Base-by-base conservation (phyloP, 2,888 invertebrate species). In the Drosophila paucipuncta region DNA sequence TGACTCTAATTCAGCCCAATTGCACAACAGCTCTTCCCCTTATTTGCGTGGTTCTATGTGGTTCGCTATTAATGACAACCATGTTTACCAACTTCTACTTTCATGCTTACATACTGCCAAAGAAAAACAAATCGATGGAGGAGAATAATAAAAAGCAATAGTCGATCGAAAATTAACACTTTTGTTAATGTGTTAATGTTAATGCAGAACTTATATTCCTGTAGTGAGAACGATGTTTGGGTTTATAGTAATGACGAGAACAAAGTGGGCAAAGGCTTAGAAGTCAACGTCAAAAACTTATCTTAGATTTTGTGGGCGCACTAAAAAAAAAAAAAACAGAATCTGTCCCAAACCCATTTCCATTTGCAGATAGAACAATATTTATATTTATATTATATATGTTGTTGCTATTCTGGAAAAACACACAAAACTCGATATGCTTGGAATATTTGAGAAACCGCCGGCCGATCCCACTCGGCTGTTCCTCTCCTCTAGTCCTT, bases 51-150 rank as follows among this genome's bases (percentile, higher is more conserved):
- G 41, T 65, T 9, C 30, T 77, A 30, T 35, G 52, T 43, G 41
- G 4, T 22, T 2, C 87, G 1, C 7, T 41, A 3, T 7, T 60
- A 6, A 74, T 82, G 87, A 50, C 77, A 3, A 31, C 60, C 6
- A 65, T 82, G 87, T 83, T 83, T n/a, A 7, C 33, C 11, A 86
- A 82, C 4, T 86, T 82, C 9, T 76, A 80, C 18, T 53, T 41
- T 3, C 57, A 65, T 6, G 11, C 78, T 4, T 82, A 86, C 7
- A n/a, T 68, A 13, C 28, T 33, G 2, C n/a, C 64, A 1, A 69
- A 50, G 2, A 54, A 31, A 31, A 50, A 64, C 6, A 63, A 47
- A 53, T 5, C 11, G 11, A 13, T 43, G 2, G 11, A 22, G 5
- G 11, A 22, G 2, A 43, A 22, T 43, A 13, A 43, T 5, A 22